Evolutionary conservation across 2,113 vertebrate species (phyloP).

Genomic region (Syngnathus typhle): DNA sequence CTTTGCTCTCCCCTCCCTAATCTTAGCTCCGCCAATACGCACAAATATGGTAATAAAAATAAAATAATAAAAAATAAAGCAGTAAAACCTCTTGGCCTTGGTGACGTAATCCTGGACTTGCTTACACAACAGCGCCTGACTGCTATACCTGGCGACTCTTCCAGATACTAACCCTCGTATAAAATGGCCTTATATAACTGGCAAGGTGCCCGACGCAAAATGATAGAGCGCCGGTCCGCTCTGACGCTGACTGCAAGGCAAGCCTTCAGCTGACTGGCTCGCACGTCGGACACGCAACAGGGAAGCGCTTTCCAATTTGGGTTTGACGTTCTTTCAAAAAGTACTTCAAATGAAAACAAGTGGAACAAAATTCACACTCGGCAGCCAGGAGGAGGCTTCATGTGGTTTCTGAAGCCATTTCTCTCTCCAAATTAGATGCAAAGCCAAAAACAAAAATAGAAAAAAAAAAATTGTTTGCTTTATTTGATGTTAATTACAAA

Average conservation of each 20-base stretch:
- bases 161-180: slow-evolving; percentile 26
- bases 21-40: no score
- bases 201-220: slow-evolving; percentile 12
- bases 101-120: slow-evolving; percentile 53
- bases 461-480: slow-evolving; percentile 5
- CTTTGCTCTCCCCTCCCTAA: no score
- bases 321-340: slow-evolving; percentile 35
- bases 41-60: no score
- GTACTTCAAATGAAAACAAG: slow-evolving; percentile 19
- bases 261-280: slow-evolving; percentile 42
- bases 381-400: slow-evolving; percentile 19
- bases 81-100: slow-evolving; percentile 45
- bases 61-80: not conserved
- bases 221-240: slow-evolving; percentile 32
- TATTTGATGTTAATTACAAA: slow-evolving; percentile 42
- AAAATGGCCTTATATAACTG: slow-evolving; percentile 52
- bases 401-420: slow-evolving; percentile 43
- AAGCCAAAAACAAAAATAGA: slow-evolving; percentile 24
- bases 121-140: slow-evolving; percentile 54
- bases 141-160: slow-evolving; percentile 43
- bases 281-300: slow-evolving; percentile 21
- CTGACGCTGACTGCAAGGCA: slow-evolving; percentile 29
- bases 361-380: slow-evolving; percentile 13
- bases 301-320: slow-evolving; percentile 14
- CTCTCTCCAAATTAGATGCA: slow-evolving; percentile 28